Percentiles rank a stretch among this genome's conserved stretches.
These are phyloP conservation scores for Phymanthus crucifer DNA, from an alignment of 92 coral and sea anemone genomes.

Conservation along the genomic window DNA sequence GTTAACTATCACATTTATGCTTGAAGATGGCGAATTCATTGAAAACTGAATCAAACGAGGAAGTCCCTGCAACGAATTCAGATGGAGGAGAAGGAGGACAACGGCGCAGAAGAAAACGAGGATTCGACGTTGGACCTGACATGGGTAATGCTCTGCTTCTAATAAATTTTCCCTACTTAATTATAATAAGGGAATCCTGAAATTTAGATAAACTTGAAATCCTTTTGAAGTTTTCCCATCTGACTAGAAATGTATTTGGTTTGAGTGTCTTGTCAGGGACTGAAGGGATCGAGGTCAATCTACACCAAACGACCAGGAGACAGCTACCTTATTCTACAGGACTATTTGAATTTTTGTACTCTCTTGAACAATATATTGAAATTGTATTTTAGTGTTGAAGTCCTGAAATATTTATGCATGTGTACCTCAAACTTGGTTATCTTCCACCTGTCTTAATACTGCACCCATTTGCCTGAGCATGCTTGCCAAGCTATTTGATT, in stretches of 20 bases:
- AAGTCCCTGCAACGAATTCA: constrained; percentile 11
- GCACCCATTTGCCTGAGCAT: no score
- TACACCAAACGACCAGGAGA: constrained; percentile 7
- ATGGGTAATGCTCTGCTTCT: constrained; percentile 57
- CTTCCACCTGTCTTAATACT: neutral
- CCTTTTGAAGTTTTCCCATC: constrained; percentile 7
- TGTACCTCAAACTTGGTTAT: neutral
- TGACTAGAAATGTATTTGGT: constrained; percentile 45
- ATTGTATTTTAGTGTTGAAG: neutral
- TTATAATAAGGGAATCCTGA: constrained; percentile 3
- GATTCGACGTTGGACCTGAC: constrained; percentile 97
- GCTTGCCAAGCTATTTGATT: no score
- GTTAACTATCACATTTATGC: neutral
- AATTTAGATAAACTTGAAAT: neutral
- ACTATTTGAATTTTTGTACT: neutral
- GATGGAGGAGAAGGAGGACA: constrained; percentile 65
- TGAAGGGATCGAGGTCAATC: constrained; percentile 16
- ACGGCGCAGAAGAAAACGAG: constrained; percentile 84
- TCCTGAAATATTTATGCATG: neutral
- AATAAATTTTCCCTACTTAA: neutral
- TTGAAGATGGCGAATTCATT: neutral
- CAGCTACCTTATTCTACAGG: neutral
- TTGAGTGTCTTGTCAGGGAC: constrained; percentile 54
- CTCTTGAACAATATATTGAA: neutral
- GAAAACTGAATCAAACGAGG: constrained; percentile 26